Base-by-base conservation (phyloP, 2,113 vertebrate genomes). In the Cricetomys ansorgei region DNA sequence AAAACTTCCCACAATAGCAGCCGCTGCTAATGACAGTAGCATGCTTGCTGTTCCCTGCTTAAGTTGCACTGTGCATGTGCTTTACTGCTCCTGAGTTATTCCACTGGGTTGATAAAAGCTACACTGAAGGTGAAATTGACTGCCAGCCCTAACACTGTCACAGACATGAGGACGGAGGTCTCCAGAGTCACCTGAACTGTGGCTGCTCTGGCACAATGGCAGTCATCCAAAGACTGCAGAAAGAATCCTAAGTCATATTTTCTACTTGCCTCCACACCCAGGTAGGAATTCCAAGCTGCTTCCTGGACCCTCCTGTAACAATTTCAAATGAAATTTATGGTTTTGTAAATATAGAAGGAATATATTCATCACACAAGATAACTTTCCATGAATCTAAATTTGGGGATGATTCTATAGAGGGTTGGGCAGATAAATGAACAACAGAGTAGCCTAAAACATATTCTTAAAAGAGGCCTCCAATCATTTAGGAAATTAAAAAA, bases 401-500 rank as follows among this genome's bases (percentile, higher is more conserved):
- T 72, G 64, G 27, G 37, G 25, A 73, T 37, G 84, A n/a, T 94
- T 45, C 57, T 23, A 16, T 31, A 43, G 62, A 31, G 25, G 94
- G 29, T 45, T 64, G 8, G 45, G 34, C 29, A 31, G 27, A 12
- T 43, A 72, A 92, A 64, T 34, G 83, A 72, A 85, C 31, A 62
- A 48, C 50, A 34, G 75, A 72, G 3, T 73, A 65, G 25, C 67
- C 77, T 8, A 91, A 87, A n/a, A 55, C 53, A 57, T 73, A 37
- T 29, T 2, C 50, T 59, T 70, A 85, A 79, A 91, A 31, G 21
- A 40, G 73, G 69, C 53, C 73, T 31, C 59, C 55, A 89, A 57
- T 93, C 43, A 50, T 81, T 94, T 86, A 70, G 7, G 3, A 83
- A 29, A 23, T 45, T 48, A 94, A 29, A 70, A 91, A 93, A 94